Base-by-base conservation (phyloP, 1,140 invertebrate species). In the Heliconius hermathena region DNA sequence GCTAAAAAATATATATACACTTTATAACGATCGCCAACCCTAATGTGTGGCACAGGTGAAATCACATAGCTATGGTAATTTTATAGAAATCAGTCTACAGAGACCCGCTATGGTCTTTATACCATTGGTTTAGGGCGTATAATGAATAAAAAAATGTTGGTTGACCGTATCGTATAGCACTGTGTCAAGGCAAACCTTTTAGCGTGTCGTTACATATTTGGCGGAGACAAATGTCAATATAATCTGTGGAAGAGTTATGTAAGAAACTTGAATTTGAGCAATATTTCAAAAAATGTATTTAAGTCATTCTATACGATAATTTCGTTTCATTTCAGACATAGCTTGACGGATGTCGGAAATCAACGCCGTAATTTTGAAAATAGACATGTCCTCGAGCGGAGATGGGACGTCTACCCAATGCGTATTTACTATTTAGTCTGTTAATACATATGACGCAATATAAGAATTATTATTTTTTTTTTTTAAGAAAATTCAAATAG, bases 51-150 rank as follows among this genome's bases (percentile, higher is more conserved):
- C 33, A 38, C 38, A 38, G n/a, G 71, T 72, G 71, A 72, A 72
- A 72, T 72, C 71, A 72, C 29, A 72, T 72, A 72, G 16, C 36
- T 72, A 72, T 72, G 71, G 33, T 72, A 72, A 72, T 72, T 72
- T 72, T 20, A 72, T 72, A 36, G n/a, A 72, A 72, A 72, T 36
- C 33, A 26, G 71, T 72, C 71, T 3, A 66, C 2, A 4, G 11
- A 66, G 26, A 26, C 11, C n/a, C 54, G n/a, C 54, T 57, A 11
- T 60, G n/a, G 54, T 8, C 54, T 60, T 29, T 66, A 66, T 29
- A 29, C 60, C 60, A 66, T 66, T 29, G 60, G 26, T 16, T 66
- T 66, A 66, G 60, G 60, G 60, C 16, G 22, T 22, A 57, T 57
- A 57, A 57, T 57, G 8, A 57, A 57, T 46, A 46, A 54, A 54